Conservation (phyloP, 2,888 invertebrate species). For the Argyra leucocephala region DNA sequence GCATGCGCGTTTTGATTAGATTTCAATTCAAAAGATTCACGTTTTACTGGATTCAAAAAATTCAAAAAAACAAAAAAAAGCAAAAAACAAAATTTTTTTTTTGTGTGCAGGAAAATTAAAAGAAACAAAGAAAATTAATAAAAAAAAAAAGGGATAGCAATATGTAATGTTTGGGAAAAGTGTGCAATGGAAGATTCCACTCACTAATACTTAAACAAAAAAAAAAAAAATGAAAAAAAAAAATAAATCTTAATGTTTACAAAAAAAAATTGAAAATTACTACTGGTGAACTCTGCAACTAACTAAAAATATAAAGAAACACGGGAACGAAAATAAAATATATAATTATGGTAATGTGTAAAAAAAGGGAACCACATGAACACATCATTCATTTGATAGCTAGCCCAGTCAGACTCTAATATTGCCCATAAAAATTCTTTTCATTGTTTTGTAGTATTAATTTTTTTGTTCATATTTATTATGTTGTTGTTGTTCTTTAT, state of each 20-base stretch:
- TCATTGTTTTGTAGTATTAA: not conserved
- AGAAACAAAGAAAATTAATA: not conserved
- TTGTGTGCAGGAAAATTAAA: not conserved
- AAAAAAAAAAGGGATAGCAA: not conserved
- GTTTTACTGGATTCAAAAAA: not conserved
- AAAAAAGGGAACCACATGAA: not conserved
- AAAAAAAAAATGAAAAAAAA: too few relatives aligned
- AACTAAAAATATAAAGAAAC: too few relatives aligned
- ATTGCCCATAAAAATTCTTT: not conserved
- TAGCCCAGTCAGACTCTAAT: not conserved
- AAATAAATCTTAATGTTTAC: too few relatives aligned
- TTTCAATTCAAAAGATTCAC: not conserved
- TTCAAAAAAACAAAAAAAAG: too few relatives aligned
- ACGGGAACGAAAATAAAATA: too few relatives aligned
- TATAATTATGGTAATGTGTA: too few relatives aligned
- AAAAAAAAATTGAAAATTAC: too few relatives aligned
- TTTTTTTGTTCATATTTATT: not conserved
- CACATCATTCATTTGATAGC: not conserved
- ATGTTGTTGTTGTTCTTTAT: not conserved
- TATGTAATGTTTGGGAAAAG: not conserved
- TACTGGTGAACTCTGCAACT: too few relatives aligned
- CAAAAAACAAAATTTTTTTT: too few relatives aligned
- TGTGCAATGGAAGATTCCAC: not conserved
- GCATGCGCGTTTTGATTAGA: not conserved
- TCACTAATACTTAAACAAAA: not conserved